Conservation (phyloP, 2,797 vertebrate genomes). For the Helarctos malayanus region DNA sequence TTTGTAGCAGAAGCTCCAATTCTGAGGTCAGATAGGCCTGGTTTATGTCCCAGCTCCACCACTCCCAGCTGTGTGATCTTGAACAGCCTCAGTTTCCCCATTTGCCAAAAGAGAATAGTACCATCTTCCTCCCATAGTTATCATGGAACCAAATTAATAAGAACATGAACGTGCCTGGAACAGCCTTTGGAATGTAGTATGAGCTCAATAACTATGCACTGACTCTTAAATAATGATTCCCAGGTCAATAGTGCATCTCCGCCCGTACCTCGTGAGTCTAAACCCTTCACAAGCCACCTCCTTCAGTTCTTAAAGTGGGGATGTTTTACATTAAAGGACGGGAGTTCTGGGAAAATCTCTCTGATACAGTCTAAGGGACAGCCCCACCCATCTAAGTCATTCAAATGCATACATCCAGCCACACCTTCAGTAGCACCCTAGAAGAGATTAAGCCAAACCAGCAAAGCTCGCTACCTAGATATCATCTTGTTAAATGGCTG, state of each 20-base stretch:
- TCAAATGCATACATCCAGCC: background rate
- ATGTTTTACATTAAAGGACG: background rate
- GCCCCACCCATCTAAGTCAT: background rate
- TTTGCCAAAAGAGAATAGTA: background rate
- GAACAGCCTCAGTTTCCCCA: background rate
- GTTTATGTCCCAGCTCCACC: background rate
- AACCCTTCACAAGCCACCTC: background rate
- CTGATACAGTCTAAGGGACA: background rate
- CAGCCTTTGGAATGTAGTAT: too few relatives aligned
- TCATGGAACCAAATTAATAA: background rate
- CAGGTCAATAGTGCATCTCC: background rate
- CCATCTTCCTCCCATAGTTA: background rate
- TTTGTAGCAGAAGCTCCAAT: background rate
- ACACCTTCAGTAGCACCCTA: background rate
- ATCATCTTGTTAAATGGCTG: background rate
- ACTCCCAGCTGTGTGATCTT: background rate
- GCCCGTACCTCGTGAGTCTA: background rate
- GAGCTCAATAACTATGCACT: background rate
- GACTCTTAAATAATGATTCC: background rate
- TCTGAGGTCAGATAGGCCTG: background rate
- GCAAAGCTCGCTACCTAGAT: background rate
- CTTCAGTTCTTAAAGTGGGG: background rate
- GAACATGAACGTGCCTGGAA: background rate
- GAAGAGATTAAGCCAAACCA: slow-evolving; percentile 11
- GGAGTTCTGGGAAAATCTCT: background rate